Evolutionary conservation across 2,113 vertebrate genomes (phyloP), one percentile per base, ranked within the genome.

Genomic region (Rynchops niger): DNA sequence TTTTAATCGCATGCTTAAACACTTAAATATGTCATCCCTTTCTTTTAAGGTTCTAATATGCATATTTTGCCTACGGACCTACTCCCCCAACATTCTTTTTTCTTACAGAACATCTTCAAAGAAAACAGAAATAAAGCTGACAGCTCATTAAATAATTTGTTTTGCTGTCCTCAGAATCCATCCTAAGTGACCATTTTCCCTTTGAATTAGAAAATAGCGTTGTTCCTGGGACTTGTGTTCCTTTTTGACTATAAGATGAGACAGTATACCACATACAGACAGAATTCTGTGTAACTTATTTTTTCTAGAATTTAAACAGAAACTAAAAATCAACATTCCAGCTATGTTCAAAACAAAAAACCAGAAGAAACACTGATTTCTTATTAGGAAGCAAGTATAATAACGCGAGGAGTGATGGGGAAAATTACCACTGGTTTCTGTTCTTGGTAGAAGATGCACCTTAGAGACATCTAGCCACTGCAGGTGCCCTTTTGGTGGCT

Each of bases 341-440:
- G 21, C 29, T 42, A 26, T 12, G 12, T 30, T 26, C 25, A 47
- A 43, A 87, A 62, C 14, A 62, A 53, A 88, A 58, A 8, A 34
- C 9, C 5, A n/a, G 38, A 63, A 52, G 34, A 47, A 69, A 42
- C 55, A 47, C 11, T 36, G 21, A 18, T 69, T 63, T 88, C 3
- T 1, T 80, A 15, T 70, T 36, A 63, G 43, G 69, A 65, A 63
- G 32, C 20, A 62, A 84, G 38, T 21, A 12, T 76, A 70, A 3
- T 52, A 76, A 26, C 1, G 0, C 0, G 0, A 58, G 11, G 30
- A 53, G 43, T 1, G 9, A 13, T 65, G n/a, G 34, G 30, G 43
- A 80, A 11, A 59, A 63, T 15, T 40, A 47, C 36, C 55, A 45
- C 36, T 91, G 29, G 5, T 52, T 70, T 74, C 43, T 59, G 26